A percentile compares a stretch with the other conserved stretches of the same genome.
These are phyloP conservation scores for Drosophila miranda DNA, from an alignment of 1,140 invertebrate species.

Conservation along the genomic window DNA sequence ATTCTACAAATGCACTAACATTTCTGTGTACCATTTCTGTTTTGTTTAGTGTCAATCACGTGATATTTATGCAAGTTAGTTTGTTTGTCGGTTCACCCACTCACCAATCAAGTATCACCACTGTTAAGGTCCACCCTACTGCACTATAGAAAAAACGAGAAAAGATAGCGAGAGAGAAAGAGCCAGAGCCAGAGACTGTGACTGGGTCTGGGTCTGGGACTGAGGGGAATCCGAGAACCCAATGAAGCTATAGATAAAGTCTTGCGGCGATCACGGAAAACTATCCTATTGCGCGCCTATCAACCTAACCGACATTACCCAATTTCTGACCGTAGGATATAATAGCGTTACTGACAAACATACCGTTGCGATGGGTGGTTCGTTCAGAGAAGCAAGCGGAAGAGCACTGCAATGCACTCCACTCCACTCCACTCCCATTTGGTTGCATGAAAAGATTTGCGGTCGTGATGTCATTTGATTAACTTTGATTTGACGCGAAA, in stretches of 20 bases:
- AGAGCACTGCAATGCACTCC: constrained; percentile 2
- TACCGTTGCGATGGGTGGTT: background rate
- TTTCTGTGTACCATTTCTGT: constrained; percentile 32
- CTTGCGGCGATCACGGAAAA: background rate
- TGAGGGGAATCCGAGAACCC: background rate
- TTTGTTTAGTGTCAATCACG: constrained; percentile 19
- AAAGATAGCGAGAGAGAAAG: constrained; percentile 6
- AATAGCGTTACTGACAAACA: constrained; percentile 17
- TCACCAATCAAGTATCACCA: constrained; percentile 21
- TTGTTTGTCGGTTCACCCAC: constrained; percentile 12
- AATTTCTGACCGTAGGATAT: constrained; percentile 10
- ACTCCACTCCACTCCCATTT: constrained; percentile 9
- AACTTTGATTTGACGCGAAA: constrained; percentile 12
- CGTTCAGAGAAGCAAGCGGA: background rate
- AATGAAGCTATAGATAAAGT: background rate
- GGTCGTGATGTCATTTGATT: constrained; percentile 23
- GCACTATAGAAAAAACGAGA: constrained; percentile 5
- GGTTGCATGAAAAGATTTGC: constrained; percentile 28
- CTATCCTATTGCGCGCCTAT: background rate
- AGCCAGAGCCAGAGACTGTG: constrained; percentile 1
- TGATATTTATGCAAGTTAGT: constrained; percentile 13
- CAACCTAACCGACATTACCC: constrained; percentile 17
- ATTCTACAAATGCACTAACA: constrained; percentile 16
- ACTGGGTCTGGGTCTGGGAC: constrained; percentile 3
- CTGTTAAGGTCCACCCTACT: constrained; percentile 4